These are phyloP conservation scores for Osmoderma eremita DNA, from an alignment of 2,888 invertebrate genomes.

Conservation along the genomic window DNA sequence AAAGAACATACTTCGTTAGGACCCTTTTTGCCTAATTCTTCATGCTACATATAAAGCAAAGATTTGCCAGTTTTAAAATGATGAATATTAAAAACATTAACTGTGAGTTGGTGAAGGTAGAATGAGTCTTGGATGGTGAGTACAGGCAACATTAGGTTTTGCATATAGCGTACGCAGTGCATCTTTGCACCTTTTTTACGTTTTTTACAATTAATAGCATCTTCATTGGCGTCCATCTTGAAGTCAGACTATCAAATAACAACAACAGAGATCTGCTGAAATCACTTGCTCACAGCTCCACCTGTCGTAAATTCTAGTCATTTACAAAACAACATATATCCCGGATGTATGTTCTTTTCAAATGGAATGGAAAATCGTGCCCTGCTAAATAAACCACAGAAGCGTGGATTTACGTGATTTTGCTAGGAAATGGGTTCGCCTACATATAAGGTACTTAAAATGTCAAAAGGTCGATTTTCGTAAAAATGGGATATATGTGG, in stretches of 20 bases:
- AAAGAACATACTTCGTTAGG: no score
- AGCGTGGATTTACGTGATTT: background rate
- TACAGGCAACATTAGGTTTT: slow-evolving; percentile 36
- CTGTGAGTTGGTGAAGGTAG: slow-evolving; percentile 49
- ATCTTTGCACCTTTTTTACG: no score
- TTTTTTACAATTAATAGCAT: no score
- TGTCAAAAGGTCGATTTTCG: no score
- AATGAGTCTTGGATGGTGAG: slow-evolving; percentile 54
- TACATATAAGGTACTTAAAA: no score
- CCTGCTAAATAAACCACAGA: background rate
- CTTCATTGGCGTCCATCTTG: background rate
- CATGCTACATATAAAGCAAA: slow-evolving; percentile 26
- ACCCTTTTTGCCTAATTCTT: slow-evolving; percentile 5
- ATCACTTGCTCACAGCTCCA: no score
- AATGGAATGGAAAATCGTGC: background rate
- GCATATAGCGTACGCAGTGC: no score
- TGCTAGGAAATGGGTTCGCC: background rate
- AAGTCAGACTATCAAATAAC: background rate
- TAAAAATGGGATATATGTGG: no score
- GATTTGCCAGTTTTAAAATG: slow-evolving; percentile 40
- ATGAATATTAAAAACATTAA: slow-evolving; percentile 46
- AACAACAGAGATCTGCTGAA: slow-evolving; percentile 3
- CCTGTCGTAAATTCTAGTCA: no score
- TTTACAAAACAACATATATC: no score
- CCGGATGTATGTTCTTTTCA: slow-evolving; percentile 2